Evolutionary conservation across 2,888 invertebrate species (phyloP), one percentile per base, ranked within the genome.

Genomic region (Amaurobius ferox): DNA sequence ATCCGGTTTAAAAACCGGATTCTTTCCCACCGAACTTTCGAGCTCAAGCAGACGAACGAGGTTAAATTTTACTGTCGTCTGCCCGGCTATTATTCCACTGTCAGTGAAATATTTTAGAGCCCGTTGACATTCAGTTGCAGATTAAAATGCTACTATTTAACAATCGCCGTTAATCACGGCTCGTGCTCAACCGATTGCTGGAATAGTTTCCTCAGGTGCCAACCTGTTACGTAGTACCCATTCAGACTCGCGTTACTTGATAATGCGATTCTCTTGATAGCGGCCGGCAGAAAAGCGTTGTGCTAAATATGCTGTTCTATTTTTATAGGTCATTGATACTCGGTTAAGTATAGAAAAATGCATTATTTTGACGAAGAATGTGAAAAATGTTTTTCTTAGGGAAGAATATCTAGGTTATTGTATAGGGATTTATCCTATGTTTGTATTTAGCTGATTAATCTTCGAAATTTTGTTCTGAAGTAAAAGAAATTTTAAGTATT

Each of bases 1-100:
- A n/a, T n/a, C n/a, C n/a, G n/a, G n/a, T n/a, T n/a, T n/a, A n/a
- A 68, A 62, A 78, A 85, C 77, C 83, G 77, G 83, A 78, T 78
- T 64, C 67, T 44, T 29, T 29, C 55, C 23, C 44, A 28, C 26
- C 71, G 32, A 32, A 62, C 30, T 72, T 76, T 40, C 29, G 44
- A 55, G 29, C 30, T 9, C 23, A n/a, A n/a, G 62, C 32, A 30
- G 30, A 30, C 32, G 40, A 73, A 48, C 44, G 71, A 73, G 64
- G 72, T 35, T 55, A 35, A 35, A 77, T 85, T 70, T 44, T 48
- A 74, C 74, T 76, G 81, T n/a, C n/a, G n/a, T 83, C 76, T 80
- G 55, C 55, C 61, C 39, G 66, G 72, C 66, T 81, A 23, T 55
- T n/a, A 55, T 19, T 23, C 16, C 55, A 23, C 6, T 16, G 44